Base-by-base conservation (phyloP, 2,113 vertebrate genomes). In the Lota lota region DNA sequence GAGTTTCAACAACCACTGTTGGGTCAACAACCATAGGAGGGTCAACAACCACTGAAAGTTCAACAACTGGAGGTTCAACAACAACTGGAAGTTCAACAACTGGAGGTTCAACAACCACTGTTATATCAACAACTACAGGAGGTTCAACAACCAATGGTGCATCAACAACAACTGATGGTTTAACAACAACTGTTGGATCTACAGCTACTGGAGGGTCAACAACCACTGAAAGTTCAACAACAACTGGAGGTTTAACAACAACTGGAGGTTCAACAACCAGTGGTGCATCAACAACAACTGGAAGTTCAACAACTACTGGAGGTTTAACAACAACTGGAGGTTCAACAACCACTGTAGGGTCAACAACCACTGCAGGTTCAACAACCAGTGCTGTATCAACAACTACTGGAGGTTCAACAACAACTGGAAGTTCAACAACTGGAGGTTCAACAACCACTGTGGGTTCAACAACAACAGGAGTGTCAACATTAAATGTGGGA, bases 401-500 rank as follows among this genome's bases (percentile, higher is more conserved):
- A 33, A 2, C 17, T 1, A 64, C 22, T 15, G 40, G 54, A 5
- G 54, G 54, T 4, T 57, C 54, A 57, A 57, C 54, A 19, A 57
- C 54, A 11, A 57, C 3, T 54, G 53, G 53, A 4, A 18, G 3
- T 4, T 33, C 28, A 22, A 18, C 21, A 54, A 54, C 54, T 57
- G 54, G 54, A 57, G 54, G 17, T 0, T 40, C 18, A 3, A 64
- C 63, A 64, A 50, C 18, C 19, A 19, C 24, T 47, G 63, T 4
- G 14, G n/a, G n/a, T 14, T 65, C 36, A 40, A 40, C 36, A 40
- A 40, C 36, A 40, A 10, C 36, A 10, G 7, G 36, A 1, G 54
- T 5, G 16, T 0, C 61, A 5, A 53, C 0, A 20, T 28, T 0
- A 16, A 20, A n/a, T 51, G 1, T 47, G 24, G 15, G 19, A 0